Evolutionary conservation across 2,888 invertebrate species (phyloP).

Genomic region (Psylliodes chrysocephalus): DNA sequence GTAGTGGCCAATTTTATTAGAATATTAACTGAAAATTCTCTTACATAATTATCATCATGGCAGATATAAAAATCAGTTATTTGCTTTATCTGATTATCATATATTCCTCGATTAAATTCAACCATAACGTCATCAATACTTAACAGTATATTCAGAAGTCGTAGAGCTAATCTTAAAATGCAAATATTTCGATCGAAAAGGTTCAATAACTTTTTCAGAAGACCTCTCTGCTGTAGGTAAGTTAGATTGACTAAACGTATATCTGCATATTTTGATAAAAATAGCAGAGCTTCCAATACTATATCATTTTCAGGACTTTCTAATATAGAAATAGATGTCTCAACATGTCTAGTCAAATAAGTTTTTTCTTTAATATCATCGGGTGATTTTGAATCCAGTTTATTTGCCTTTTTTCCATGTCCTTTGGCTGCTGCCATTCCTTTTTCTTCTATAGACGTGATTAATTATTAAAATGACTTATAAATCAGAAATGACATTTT

Average conservation of each 20-base stretch:
- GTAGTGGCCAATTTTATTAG: constrained; percentile 49
- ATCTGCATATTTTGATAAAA: constrained; percentile 56
- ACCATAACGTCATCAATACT: constrained; percentile 46
- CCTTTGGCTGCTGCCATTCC: background rate
- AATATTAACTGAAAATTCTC: constrained; percentile 50
- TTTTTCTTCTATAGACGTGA: too few relatives aligned
- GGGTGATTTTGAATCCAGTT: constrained; percentile 34
- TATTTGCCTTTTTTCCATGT: constrained; percentile 3
- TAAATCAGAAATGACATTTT: too few relatives aligned
- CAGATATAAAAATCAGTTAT: constrained; percentile 51
- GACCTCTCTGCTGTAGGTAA: constrained; percentile 48
- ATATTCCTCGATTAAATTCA: constrained; percentile 53
- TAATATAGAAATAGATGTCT: constrained; percentile 54
- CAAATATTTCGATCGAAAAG: constrained; percentile 53
- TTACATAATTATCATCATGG: constrained; percentile 48
- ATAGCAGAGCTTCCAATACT: constrained; percentile 54
- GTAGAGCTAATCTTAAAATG: constrained; percentile 49
- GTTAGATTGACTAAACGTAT: constrained; percentile 50
- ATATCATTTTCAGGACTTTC: constrained; percentile 53
- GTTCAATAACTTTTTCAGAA: constrained; percentile 50
- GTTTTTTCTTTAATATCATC: constrained; percentile 53
- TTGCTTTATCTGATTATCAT: constrained; percentile 49
- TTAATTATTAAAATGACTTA: too few relatives aligned
- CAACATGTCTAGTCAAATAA: constrained; percentile 53
- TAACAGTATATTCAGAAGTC: constrained; percentile 51